A percentile compares a stretch with the other conserved stretches of the same genome.
Evolutionary conservation across 2,888 invertebrate species (phyloP).

Genomic region (Phania funesta): DNA sequence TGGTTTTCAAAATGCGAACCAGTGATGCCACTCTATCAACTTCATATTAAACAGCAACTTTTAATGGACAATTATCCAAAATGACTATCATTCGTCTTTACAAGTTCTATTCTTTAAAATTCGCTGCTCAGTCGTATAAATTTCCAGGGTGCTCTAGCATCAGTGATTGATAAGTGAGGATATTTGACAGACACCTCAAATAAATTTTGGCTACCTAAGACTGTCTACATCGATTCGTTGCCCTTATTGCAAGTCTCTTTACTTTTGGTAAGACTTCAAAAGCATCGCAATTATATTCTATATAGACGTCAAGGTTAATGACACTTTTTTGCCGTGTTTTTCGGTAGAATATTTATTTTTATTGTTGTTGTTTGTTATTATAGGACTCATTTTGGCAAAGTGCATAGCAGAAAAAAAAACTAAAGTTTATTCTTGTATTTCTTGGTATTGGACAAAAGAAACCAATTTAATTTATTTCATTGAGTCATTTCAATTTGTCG

Average conservation of each 20-base stretch:
- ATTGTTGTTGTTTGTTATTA: slow-evolving; percentile 23
- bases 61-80: no score
- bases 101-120: no score
- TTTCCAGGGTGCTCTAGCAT: no score
- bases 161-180: no score
- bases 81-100: no score
- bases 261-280: slow-evolving; percentile 46
- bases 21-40: no score
- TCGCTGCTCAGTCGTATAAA: no score
- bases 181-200: no score
- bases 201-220: no score
- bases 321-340: slow-evolving; percentile 34
- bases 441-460: slow-evolving; percentile 46
- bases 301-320: slow-evolving; percentile 65
- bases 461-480: slow-evolving; percentile 60
- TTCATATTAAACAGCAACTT: no score
- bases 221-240: not conserved
- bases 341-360: slow-evolving; percentile 22
- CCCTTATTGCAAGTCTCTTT: not conserved
- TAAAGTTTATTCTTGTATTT: not conserved
- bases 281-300: slow-evolving; percentile 35
- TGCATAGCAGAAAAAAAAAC: not conserved
- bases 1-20: no score
- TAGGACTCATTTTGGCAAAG: slow-evolving; percentile 54
- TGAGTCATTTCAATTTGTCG: slow-evolving; percentile 62